A percentile compares a stretch with the other conserved stretches of the same genome.
Conservation (phyloP, 2,888 invertebrate genomes). For the Yponomeuta sedellus region DNA sequence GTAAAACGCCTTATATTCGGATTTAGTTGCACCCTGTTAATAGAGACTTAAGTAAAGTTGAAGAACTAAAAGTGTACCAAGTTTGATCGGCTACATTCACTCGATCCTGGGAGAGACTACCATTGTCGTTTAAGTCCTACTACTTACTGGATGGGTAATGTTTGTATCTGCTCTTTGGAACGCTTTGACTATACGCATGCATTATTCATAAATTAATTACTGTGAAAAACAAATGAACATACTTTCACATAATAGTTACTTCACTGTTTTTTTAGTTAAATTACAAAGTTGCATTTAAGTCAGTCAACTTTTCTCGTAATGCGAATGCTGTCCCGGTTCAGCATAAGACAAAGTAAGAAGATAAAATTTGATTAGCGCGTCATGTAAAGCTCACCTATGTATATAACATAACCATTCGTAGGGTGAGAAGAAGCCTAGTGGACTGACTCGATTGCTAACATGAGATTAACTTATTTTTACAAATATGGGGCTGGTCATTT, state of each 20-base stretch:
- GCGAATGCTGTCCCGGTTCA: background rate
- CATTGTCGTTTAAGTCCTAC: no score
- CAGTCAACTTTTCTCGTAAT: background rate
- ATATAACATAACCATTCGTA: no score
- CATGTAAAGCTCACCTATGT: no score
- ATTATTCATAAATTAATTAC: slow-evolving; percentile 31
- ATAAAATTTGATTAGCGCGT: no score
- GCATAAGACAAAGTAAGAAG: background rate
- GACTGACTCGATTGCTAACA: background rate
- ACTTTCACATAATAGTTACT: slow-evolving; percentile 31
- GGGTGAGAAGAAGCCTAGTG: background rate
- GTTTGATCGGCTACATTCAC: no score
- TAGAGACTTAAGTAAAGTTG: no score
- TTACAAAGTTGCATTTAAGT: background rate
- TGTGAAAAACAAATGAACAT: slow-evolving; percentile 29
- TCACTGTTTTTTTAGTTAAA: slow-evolving; percentile 14
- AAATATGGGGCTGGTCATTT: background rate
- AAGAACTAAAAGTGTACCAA: no score
- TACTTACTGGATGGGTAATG: no score
- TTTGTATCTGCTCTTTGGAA: background rate
- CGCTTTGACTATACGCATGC: slow-evolving; percentile 24
- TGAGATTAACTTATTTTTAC: background rate
- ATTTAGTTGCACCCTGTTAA: no score
- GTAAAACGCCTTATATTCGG: no score
- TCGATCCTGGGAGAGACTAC: no score